A percentile compares a stretch with the other conserved stretches of the same genome.
phyloP scores from a whole-genome alignment of 2,888 invertebrate genomes.

The Oxytorus armatus region DNA sequence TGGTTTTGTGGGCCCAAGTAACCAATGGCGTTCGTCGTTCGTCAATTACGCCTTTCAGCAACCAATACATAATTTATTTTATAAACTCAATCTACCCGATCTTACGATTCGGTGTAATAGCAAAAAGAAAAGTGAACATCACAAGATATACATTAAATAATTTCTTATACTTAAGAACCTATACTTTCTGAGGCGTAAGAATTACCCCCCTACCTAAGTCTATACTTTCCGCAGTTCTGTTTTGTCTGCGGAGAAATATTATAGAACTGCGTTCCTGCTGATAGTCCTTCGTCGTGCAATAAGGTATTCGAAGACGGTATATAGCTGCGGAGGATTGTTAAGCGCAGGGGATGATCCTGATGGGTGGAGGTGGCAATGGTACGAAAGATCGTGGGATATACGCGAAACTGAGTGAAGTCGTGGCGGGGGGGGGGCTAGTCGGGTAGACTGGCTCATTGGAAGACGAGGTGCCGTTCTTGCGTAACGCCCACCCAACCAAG shows the following conservation, averaged over 20 bases:
- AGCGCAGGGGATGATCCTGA: constrained; percentile 47
- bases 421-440: constrained; percentile 37
- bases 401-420: constrained; percentile 46
- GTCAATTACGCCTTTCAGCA: constrained; percentile 47
- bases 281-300: constrained; percentile 55
- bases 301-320: constrained; percentile 65
- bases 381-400: constrained; percentile 58
- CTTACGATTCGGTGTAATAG: constrained; percentile 18
- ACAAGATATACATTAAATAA: constrained; percentile 22
- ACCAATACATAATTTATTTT: constrained; percentile 57
- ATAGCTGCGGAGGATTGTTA: constrained; percentile 50
- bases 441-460: constrained; percentile 63
- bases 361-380: constrained; percentile 33
- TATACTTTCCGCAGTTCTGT: background rate
- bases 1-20: constrained; percentile 83
- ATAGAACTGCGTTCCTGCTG: background rate
- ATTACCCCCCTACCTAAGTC: background rate
- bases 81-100: constrained; percentile 20
- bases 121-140: background rate
- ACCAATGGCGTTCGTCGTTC: constrained; percentile 67
- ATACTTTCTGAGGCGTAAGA: constrained; percentile 1
- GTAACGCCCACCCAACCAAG: constrained; percentile 66
- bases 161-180: constrained; percentile 31
- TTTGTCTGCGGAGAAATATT: constrained; percentile 5
- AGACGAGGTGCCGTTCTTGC: constrained; percentile 58